Conservation (phyloP, 2,113 vertebrate species). For the Tychaedon coryphoeus region DNA sequence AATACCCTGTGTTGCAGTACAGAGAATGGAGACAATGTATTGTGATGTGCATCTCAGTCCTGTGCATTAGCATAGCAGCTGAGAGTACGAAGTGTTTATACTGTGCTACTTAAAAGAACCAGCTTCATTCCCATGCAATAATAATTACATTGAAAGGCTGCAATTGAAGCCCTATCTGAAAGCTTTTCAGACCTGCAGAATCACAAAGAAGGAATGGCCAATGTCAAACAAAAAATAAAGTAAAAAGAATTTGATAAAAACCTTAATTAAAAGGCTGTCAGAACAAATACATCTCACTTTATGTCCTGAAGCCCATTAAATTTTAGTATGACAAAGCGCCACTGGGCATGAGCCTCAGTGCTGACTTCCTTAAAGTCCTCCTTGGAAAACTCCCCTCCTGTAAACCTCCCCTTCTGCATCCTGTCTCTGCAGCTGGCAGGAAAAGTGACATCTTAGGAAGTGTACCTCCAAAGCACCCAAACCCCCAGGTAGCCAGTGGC, state of each 20-base stretch:
- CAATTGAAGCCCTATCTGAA: constrained; percentile 13
- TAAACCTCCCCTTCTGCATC: not conserved
- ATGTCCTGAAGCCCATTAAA: constrained; percentile 5
- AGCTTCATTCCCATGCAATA: not conserved
- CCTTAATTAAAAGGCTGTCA: constrained; percentile 42
- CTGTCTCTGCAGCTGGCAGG: not conserved
- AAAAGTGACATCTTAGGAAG: not conserved
- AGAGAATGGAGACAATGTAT: not conserved
- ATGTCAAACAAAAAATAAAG: not conserved
- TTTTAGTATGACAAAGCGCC: not conserved
- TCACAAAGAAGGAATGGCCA: not conserved
- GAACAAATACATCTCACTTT: constrained; percentile 9
- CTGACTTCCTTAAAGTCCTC: not conserved
- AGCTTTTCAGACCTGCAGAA: not conserved
- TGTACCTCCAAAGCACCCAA: not conserved
- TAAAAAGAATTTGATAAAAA: constrained; percentile 1
- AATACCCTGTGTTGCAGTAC: not conserved
- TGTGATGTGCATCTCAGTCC: not conserved
- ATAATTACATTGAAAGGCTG: constrained; percentile 22
- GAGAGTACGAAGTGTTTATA: not conserved
- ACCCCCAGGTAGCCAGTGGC: not conserved
- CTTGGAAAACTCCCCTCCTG: not conserved
- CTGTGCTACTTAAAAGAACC: not conserved
- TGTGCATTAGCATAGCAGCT: not conserved
- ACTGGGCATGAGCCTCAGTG: not conserved